These are phyloP conservation scores for Adrianichthys oophorus DNA, from an alignment of 2,797 vertebrate genomes.

Conservation along the genomic window DNA sequence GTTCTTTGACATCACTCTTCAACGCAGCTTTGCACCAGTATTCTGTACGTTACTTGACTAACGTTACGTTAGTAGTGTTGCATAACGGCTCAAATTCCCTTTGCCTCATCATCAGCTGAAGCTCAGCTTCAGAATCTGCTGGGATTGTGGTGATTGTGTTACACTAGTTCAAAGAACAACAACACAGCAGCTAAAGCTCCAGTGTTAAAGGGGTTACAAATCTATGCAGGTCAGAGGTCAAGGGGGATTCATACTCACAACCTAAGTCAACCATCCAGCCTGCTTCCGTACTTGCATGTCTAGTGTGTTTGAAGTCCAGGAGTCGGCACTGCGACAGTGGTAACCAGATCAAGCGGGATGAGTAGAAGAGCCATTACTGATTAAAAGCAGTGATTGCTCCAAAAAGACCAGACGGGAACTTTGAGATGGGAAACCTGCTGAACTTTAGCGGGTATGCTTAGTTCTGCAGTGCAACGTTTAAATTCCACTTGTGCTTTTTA, in stretches of 20 bases:
- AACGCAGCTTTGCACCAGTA: too few relatives aligned
- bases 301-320: slow-evolving; percentile 42
- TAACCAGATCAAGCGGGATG: slow-evolving; percentile 58
- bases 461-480: too few relatives aligned
- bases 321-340: slow-evolving; percentile 39
- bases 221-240: slow-evolving; percentile 45
- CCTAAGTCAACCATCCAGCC: slow-evolving; percentile 28
- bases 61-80: too few relatives aligned
- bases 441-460: not conserved
- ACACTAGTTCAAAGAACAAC: too few relatives aligned
- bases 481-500: too few relatives aligned
- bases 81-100: too few relatives aligned
- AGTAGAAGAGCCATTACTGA: slow-evolving; percentile 54
- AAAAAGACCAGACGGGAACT: slow-evolving; percentile 6
- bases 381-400: slow-evolving; percentile 49
- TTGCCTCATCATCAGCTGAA: too few relatives aligned
- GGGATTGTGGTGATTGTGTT: too few relatives aligned
- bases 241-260: slow-evolving; percentile 46
- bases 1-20: too few relatives aligned
- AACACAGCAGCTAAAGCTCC: too few relatives aligned
- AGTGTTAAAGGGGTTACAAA: slow-evolving; percentile 13
- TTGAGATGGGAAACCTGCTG: slow-evolving; percentile 5
- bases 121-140: too few relatives aligned
- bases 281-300: slow-evolving; percentile 41
- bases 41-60: too few relatives aligned